These are phyloP conservation scores for Aspidapion aeneum DNA, from an alignment of 2,888 invertebrate species.

Conservation along the genomic window DNA sequence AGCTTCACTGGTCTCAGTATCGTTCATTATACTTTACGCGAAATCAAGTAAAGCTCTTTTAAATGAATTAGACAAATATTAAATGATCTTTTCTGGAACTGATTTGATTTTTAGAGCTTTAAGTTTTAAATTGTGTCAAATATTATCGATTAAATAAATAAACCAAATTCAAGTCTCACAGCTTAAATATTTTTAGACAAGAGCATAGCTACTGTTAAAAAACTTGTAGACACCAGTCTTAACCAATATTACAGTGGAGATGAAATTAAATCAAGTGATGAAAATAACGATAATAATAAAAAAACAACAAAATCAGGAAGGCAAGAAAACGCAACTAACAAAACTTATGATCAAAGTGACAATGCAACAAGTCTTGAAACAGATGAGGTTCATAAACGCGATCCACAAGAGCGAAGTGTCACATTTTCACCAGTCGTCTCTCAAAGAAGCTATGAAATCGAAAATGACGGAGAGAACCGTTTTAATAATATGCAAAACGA, in stretches of 20 bases:
- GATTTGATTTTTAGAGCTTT: no score
- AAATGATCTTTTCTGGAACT: no score
- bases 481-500: background rate
- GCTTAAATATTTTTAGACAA: constrained; percentile 39
- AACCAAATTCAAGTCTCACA: no score
- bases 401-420: constrained; percentile 22
- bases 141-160: no score
- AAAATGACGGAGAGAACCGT: constrained; percentile 3
- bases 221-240: constrained; percentile 37
- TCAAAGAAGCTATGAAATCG: constrained; percentile 18
- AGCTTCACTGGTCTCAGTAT: no score
- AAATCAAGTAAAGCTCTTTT: no score
- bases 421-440: constrained; percentile 26
- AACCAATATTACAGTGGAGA: constrained; percentile 21
- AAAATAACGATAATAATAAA: background rate
- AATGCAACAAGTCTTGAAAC: no score
- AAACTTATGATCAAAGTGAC: background rate
- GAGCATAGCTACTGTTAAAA: constrained; percentile 42
- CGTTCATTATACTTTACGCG: no score
- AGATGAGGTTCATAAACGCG: constrained; percentile 6
- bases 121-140: no score
- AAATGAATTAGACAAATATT: no score
- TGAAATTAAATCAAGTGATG: background rate
- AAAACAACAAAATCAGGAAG: background rate
- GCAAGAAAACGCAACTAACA: background rate